Evolutionary conservation across 1,140 invertebrate species (phyloP).

Genomic region (Lepidurus arcticus): DNA sequence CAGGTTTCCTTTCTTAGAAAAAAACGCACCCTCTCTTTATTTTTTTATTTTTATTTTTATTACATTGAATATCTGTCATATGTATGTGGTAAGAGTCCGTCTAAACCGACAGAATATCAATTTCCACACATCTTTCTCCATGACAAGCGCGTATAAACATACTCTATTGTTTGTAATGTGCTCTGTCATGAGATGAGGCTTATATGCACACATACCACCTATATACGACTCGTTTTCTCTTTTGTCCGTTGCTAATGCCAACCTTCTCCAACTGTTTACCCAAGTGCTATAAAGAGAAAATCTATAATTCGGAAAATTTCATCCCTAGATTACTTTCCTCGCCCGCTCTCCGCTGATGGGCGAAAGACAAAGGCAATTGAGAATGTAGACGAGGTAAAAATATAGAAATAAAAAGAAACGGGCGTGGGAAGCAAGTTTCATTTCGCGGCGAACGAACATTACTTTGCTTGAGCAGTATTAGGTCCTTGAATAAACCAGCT

Average conservation of each 20-base stretch:
- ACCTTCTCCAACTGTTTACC: conserved; percentile 33
- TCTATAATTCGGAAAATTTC: background rate
- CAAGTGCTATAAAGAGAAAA: conserved; percentile 30
- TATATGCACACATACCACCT: background rate
- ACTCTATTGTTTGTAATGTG: background rate
- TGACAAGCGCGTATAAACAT: background rate
- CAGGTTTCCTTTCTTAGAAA: background rate
- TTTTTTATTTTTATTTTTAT: background rate
- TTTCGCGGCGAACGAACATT: too few species aligned
- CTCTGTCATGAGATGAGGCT: background rate
- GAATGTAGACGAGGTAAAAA: too few species aligned
- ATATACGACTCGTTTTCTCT: background rate
- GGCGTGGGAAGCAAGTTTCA: too few species aligned
- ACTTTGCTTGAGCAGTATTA: too few species aligned
- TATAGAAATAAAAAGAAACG: too few species aligned
- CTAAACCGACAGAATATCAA: background rate
- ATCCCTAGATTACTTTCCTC: background rate
- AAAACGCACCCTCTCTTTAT: background rate
- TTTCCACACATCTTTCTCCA: background rate
- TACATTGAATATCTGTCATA: background rate
- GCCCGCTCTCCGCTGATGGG: background rate
- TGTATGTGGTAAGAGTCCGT: background rate
- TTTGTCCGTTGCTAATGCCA: conserved; percentile 31
- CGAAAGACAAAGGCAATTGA: too few species aligned
- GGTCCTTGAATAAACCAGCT: too few species aligned